phyloP scores from a whole-genome alignment of 1,140 invertebrate genomes.

The Saccostrea cuccullata region DNA sequence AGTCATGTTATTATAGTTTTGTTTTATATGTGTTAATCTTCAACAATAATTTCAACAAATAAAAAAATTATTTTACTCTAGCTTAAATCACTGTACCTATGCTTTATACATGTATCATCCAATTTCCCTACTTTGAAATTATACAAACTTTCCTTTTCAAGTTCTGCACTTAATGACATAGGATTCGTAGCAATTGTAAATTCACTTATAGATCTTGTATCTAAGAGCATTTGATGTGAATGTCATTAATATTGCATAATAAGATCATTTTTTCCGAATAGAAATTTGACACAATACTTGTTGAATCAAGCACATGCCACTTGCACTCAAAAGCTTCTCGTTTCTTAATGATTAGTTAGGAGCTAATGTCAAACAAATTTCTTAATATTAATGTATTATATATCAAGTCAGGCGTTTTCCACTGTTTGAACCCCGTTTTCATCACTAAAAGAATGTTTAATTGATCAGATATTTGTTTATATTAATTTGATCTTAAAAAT shows the following conservation, averaged over 20 bases:
- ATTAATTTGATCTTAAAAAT: too few species aligned
- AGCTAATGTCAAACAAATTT: too few species aligned
- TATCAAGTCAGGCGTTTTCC: too few species aligned
- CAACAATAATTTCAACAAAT: background rate
- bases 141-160: background rate
- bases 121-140: background rate
- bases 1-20: too few species aligned
- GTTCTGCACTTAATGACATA: background rate
- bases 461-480: too few species aligned
- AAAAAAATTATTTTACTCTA: too few species aligned
- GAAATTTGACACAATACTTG: background rate
- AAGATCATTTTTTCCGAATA: background rate
- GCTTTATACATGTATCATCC: background rate
- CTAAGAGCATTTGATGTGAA: background rate
- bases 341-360: background rate
- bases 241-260: background rate
- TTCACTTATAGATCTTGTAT: background rate
- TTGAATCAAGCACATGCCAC: background rate
- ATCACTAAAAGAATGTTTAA: too few species aligned
- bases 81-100: too few species aligned
- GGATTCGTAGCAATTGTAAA: background rate
- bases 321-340: background rate
- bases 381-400: too few species aligned
- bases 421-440: too few species aligned
- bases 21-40: too few species aligned